phyloP scores from a whole-genome alignment of 2,797 vertebrate species.

The Hoplostethus mediterraneus region DNA sequence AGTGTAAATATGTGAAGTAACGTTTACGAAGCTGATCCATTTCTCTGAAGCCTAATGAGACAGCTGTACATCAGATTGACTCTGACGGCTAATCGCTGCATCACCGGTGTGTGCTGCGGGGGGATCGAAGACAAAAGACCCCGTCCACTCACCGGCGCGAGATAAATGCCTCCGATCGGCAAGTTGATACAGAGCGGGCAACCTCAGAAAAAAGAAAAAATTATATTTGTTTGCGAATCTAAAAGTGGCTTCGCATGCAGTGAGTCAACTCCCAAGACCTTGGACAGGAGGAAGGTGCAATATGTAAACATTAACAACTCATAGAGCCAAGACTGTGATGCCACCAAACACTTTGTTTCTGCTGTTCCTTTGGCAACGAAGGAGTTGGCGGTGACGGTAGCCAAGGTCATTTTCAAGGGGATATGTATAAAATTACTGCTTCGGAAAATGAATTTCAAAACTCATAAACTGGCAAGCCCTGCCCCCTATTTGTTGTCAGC shows the following conservation, averaged over 20 bases:
- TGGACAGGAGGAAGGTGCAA: too few species aligned
- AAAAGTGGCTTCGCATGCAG: too few species aligned
- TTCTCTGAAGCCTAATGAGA: slow-evolving; percentile 54
- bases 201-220: too few species aligned
- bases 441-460: not conserved
- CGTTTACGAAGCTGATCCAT: slow-evolving; percentile 49
- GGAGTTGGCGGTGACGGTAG: not conserved
- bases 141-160: too few species aligned
- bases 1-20: slow-evolving; percentile 72
- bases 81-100: slow-evolving; percentile 52
- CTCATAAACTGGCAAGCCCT: not conserved
- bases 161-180: too few species aligned
- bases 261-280: too few species aligned
- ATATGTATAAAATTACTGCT: slow-evolving; percentile 41
- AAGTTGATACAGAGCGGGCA: too few species aligned
- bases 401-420: slow-evolving; percentile 3
- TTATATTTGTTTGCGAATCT: too few species aligned
- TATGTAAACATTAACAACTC: too few species aligned
- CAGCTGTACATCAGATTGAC: slow-evolving; percentile 50
- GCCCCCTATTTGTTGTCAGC: not conserved
- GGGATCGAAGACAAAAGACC: not conserved
- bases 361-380: too few species aligned
- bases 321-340: too few species aligned
- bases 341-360: too few species aligned
- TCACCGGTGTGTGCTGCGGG: slow-evolving; percentile 7